A percentile compares a stretch with the other conserved stretches of the same genome.
Evolutionary conservation across 2,113 vertebrate species (phyloP).

Genomic region (Hiodon tergisus): DNA sequence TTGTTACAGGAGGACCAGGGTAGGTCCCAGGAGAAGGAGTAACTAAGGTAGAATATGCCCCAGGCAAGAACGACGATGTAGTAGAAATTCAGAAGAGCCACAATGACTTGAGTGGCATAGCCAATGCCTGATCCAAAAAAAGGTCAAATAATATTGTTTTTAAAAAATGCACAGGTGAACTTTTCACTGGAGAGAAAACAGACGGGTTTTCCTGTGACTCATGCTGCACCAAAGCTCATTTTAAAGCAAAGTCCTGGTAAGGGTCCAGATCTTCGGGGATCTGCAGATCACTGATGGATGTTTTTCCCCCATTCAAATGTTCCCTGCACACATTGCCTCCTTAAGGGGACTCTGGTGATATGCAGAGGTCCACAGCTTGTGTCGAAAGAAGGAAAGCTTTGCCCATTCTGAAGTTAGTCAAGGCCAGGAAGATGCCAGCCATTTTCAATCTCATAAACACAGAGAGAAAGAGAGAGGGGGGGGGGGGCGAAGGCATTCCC

Average conservation of each 20-base stretch:
- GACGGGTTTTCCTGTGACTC: no score
- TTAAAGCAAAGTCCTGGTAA: not conserved
- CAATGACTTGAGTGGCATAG: slow-evolving; percentile 86
- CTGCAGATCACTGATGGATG: no score
- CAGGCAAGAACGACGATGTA: slow-evolving; percentile 92
- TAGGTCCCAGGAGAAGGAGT: slow-evolving; percentile 79
- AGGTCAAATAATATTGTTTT: not conserved
- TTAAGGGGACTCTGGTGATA: not conserved
- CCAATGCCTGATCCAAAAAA: slow-evolving; percentile 71
- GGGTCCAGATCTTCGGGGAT: no score
- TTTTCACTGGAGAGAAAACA: not conserved
- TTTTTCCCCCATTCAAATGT: no score
- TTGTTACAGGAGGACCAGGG: slow-evolving; percentile 90
- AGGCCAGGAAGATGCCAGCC: slow-evolving; percentile 7
- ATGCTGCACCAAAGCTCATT: not conserved
- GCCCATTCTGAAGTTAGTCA: not conserved
- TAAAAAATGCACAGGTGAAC: not conserved
- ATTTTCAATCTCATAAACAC: not conserved
- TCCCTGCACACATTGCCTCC: not conserved
- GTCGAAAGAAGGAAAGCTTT: not conserved
- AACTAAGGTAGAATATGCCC: slow-evolving; percentile 87
- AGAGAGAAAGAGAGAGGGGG: not conserved
- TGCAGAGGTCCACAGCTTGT: not conserved
- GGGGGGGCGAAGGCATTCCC: not conserved
- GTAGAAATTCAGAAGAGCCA: slow-evolving; percentile 80